Evolutionary conservation across 2,113 vertebrate species (phyloP), one percentile per base, ranked within the genome.

Genomic region (Onychostoma macrolepis): DNA sequence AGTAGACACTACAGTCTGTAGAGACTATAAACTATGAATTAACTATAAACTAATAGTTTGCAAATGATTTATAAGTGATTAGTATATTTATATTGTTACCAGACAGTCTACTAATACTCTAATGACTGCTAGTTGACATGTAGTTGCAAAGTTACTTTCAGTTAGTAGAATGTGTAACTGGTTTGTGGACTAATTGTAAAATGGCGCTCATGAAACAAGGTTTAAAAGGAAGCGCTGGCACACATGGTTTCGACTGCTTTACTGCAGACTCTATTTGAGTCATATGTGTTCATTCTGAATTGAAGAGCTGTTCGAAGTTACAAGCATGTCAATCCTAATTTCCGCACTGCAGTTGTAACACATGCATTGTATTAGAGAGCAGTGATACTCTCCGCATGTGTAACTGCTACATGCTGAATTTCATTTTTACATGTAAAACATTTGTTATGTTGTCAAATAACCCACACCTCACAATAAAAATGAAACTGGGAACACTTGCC

Each of bases 341-440:
- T 90, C 89, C 87, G 58, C 53, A 19, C 45, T 41, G 75, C 38
- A 58, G 30, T 21, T 69, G 63, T 50, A 58, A 48, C 88, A n/a
- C 72, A 80, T 71, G 84, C 85, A 63, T 85, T 87, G 75, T 53
- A 87, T 90, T 87, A 83, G 33, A 84, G 12, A 33, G 41, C 2
- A 58, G 43, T 69, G 87, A 88, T 88, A 61, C 38, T 69, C 63
- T 65, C 53, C 58, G 33, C 75, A 6, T 80, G 82, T 84, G 75
- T 81, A 36, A 78, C 71, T 83, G 72, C 80, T 65, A 83, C 80
- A 83, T 5, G 50, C 80, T 6, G 80, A 61, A 48, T 93, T 93
- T n/a, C 71, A 78, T 74, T 86, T 91, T 89, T 90, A 0, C 0
- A 88, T 95, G 95, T 96, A 83, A 80, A 95, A 95, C 94, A 71